phyloP scores from a whole-genome alignment of 2,888 invertebrate species.

The Bruchidius siliquastri region DNA sequence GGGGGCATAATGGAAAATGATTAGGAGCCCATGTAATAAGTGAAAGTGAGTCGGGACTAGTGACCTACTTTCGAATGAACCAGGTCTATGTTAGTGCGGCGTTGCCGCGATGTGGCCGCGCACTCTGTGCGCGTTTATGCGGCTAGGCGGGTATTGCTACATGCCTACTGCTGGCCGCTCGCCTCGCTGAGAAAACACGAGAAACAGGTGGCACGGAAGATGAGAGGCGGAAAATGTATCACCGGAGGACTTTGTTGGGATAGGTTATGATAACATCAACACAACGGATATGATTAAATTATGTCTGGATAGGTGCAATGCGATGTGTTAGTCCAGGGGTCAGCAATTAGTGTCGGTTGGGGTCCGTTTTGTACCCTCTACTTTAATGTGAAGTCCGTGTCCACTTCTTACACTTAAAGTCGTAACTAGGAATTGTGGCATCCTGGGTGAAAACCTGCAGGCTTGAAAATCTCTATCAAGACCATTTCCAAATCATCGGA shows the following conservation, averaged over 20 bases:
- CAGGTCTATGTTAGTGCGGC: constrained; percentile 81
- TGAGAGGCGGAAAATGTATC: background rate
- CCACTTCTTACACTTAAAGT: too few relatives aligned
- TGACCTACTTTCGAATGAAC: constrained; percentile 90
- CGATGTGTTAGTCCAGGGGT: too few relatives aligned
- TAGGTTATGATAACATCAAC: background rate
- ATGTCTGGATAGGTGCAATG: too few relatives aligned
- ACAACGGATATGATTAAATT: background rate
- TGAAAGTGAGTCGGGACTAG: constrained; percentile 73
- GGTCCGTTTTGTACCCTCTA: too few relatives aligned
- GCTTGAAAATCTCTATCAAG: too few relatives aligned
- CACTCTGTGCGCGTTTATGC: constrained; percentile 22
- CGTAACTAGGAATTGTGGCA: too few relatives aligned
- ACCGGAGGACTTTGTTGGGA: background rate
- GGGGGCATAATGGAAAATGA: constrained; percentile 66
- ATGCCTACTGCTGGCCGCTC: background rate
- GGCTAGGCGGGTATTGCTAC: background rate
- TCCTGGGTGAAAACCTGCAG: too few relatives aligned
- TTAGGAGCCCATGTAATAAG: constrained; percentile 78
- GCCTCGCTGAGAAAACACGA: background rate
- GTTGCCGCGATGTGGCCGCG: too few relatives aligned
- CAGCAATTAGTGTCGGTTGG: too few relatives aligned
- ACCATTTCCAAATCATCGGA: too few relatives aligned
- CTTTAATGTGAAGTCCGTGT: too few relatives aligned
- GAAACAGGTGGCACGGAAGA: background rate